phyloP scores from a whole-genome alignment of 2,888 invertebrate genomes.

The Arge pagana region DNA sequence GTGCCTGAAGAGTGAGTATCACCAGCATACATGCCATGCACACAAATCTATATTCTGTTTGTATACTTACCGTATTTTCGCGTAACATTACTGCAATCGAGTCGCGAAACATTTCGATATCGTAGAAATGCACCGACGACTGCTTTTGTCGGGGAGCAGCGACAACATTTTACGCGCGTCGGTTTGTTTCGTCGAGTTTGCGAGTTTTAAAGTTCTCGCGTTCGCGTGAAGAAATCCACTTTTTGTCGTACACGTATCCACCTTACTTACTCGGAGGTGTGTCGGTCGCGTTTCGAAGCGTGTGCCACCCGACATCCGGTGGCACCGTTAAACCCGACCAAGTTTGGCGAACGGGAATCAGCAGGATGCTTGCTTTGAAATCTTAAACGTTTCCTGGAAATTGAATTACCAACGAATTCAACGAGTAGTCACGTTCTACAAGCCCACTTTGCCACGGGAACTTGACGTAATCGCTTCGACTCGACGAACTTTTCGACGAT shows the following conservation, averaged over 20 bases:
- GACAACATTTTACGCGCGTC: slow-evolving; percentile 26
- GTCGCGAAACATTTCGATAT: no score
- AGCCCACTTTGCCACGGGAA: no score
- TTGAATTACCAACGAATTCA: no score
- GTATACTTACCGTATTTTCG: no score
- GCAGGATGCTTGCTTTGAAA: slow-evolving; percentile 10
- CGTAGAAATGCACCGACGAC: not conserved
- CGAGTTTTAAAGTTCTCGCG: no score
- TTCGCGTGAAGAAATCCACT: slow-evolving; percentile 13
- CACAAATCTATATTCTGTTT: no score
- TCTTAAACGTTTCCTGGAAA: slow-evolving; percentile 21
- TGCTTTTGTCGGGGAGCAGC: slow-evolving; percentile 15
- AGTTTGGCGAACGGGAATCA: slow-evolving; percentile 7
- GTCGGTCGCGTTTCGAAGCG: slow-evolving; percentile 12
- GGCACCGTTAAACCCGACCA: slow-evolving; percentile 15
- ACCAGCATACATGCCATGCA: no score
- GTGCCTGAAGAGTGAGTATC: slow-evolving; percentile 44
- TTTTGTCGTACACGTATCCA: slow-evolving; percentile 3
- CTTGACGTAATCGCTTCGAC: no score
- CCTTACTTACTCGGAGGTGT: slow-evolving; percentile 10
- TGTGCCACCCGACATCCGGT: slow-evolving; percentile 18
- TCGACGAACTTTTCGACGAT: no score
- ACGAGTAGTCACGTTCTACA: no score
- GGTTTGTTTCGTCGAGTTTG: slow-evolving; percentile 20
- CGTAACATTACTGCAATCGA: no score